Evolutionary conservation across 2,797 vertebrate genomes (phyloP), one percentile per base, ranked within the genome.

Genomic region (Syngnathus acus): DNA sequence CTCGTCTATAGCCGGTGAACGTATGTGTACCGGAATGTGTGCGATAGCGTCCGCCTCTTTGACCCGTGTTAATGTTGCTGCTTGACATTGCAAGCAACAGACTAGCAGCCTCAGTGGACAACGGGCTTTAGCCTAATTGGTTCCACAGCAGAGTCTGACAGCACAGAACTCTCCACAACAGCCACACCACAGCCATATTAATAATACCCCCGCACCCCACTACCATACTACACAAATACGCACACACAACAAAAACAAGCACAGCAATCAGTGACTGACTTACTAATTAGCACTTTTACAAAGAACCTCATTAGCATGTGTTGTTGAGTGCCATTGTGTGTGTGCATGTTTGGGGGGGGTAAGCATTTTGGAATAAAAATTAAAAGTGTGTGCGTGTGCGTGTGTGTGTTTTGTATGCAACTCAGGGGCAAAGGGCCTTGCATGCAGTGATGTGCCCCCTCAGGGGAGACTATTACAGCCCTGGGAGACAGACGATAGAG

Each of bases 241-340:
- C 73, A 71, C 76, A 73, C 74, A 70, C 66, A 84, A 74, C 74
- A 93, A 94, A 93, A 94, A 94, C 84, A 94, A 94, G 94, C 94
- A 93, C 78, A 89, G 93, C 94, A 98, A 97, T 97, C 94, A 94
- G 93, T 90, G 92, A 91, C 92, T 93, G 92, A 95, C 92, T 94
- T 88, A 85, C 94, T 96, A 99, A 98, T 98, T 98, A 98, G 94
- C 91, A 91, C 92, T 93, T 92, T 95, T 95, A 95, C 94, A 96
- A 95, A 95, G 92, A 90, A 93, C 92, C 95, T 97, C 93, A 97
- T 99, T 98, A 98, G 95, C 94, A 97, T 96, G 94, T 94, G 88
- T 77, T 84, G 82, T 81, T 84, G 77, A 78, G 80, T 77, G 80
- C 76, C 69, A 77, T 69, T 81, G 75, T 69, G 73, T 32, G 32